phyloP scores from a whole-genome alignment of 2,113 vertebrate genomes.

The Paedocypris sp. region DNA sequence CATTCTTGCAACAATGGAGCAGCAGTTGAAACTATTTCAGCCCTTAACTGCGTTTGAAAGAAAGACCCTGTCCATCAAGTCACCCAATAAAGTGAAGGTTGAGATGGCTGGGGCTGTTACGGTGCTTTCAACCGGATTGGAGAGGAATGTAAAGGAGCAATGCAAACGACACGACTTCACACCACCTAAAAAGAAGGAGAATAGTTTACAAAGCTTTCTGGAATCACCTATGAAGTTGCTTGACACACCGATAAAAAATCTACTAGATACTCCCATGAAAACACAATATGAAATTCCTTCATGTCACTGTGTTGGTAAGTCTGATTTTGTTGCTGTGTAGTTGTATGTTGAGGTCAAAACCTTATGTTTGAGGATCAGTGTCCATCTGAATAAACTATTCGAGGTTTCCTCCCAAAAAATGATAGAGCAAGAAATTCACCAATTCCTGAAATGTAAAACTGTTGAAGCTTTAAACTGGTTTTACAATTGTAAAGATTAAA shows the following conservation, averaged over 20 bases:
- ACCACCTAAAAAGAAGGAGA: conserved; percentile 77
- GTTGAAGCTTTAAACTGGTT: too few relatives aligned
- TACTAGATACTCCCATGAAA: conserved; percentile 87
- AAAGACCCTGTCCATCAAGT: conserved; percentile 71
- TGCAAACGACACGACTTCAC: conserved; percentile 66
- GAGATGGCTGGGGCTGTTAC: conserved; percentile 79
- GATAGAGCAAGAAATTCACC: too few relatives aligned
- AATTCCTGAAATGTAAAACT: too few relatives aligned
- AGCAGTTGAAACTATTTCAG: conserved; percentile 81
- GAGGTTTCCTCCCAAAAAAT: too few relatives aligned
- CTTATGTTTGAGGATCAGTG: too few relatives aligned
- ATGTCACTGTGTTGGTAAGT: conserved; percentile 94
- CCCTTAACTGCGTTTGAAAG: conserved; percentile 82
- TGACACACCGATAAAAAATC: conserved; percentile 84
- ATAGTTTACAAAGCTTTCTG: conserved; percentile 77
- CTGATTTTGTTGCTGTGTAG: too few relatives aligned
- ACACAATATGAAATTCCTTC: conserved; percentile 94
- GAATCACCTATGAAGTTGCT: conserved; percentile 90
- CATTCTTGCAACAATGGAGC: conserved; percentile 90
- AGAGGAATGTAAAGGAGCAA: conserved; percentile 51
- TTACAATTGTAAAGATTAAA: too few relatives aligned
- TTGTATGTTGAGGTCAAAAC: too few relatives aligned
- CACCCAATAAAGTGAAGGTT: conserved; percentile 78
- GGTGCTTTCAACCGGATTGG: conserved; percentile 67
- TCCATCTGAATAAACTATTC: too few relatives aligned